Evolutionary conservation across 2,888 invertebrate species (phyloP), one percentile per base, ranked within the genome.

Genomic region (Melangyna quadrimaculata): DNA sequence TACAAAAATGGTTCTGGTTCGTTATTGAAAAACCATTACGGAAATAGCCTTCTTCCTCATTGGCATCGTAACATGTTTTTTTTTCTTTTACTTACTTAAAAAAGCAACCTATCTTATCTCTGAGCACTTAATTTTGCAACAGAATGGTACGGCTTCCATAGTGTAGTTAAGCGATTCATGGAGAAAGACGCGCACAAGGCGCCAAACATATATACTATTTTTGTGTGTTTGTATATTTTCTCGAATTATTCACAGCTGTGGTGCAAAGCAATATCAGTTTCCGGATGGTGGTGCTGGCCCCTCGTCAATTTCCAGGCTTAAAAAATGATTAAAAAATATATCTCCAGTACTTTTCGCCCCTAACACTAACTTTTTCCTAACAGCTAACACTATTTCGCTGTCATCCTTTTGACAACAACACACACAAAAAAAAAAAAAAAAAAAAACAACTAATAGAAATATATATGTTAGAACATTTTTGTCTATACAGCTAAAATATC

Each of bases 231-330:
- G n/a, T n/a, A 9, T 29, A 35, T 67, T 67, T 48, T 9, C 67
- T 51, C 32, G 51, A 67, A 67, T 67, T 67, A 67, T 67, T 51
- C 51, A 67, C 67, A 67, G 32, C 48, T 67, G 67, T 67, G 35
- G 3, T 67, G 35, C 51, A 35, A n/a, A 67, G 51, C 24, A 35
- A 51, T 65, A 65, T 65, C 29, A 63, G 7, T 22, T 35, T 45
- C 19, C 3, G 6, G 1, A n/a, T n/a, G n/a, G n/a, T n/a, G n/a
- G n/a, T n/a, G n/a, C n/a, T n/a, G n/a, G 7, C 19, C 51, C 14
- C 24, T 14, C 7, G 14, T 37, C 59, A 1, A 37, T 59, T 59
- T 4, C 19, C 22, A 67, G 6, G 9, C 19, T 65, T 48, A 45
- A 67, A 67, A 48, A 67, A 37, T 35, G 14, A 35, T 51, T 51